phyloP scores from a whole-genome alignment of 2,113 vertebrate genomes.

The Heterotilapia buettikoferi region DNA sequence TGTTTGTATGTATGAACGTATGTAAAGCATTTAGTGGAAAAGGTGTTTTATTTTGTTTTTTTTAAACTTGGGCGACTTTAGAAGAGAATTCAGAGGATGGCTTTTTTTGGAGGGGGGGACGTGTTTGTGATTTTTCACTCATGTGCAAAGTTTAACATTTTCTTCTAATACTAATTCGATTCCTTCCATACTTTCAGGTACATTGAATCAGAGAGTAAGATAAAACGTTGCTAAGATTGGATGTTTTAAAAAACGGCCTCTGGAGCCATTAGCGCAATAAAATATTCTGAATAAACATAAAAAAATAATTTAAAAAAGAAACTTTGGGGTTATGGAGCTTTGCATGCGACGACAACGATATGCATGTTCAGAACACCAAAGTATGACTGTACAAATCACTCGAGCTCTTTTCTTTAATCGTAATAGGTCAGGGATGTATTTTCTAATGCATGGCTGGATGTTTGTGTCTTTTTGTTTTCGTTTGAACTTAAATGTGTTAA shows the following conservation, averaged over 20 bases:
- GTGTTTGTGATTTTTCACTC: neutral
- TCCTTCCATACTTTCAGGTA: constrained; percentile 41
- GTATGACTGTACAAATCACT: constrained; percentile 48
- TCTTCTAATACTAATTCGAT: neutral
- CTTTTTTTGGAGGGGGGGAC: neutral
- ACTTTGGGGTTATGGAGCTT: constrained; percentile 3
- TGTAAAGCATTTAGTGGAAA: neutral
- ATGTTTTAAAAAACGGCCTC: neutral
- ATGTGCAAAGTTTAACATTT: neutral
- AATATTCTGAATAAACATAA: neutral
- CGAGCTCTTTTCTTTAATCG: constrained; percentile 10
- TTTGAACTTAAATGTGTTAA: constrained; percentile 22
- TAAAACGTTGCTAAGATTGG: neutral
- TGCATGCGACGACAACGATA: constrained; percentile 50
- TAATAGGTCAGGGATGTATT: constrained; percentile 44
- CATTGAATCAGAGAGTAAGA: constrained; percentile 17
- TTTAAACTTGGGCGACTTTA: neutral
- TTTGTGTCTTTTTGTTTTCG: constrained; percentile 35
- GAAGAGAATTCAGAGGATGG: neutral
- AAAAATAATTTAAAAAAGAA: neutral
- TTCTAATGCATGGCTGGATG: constrained; percentile 61
- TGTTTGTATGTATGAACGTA: neutral
- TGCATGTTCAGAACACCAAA: constrained; percentile 62
- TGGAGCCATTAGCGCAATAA: constrained; percentile 9
- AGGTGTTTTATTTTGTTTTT: neutral